Evolutionary conservation across 2,797 vertebrate genomes (phyloP).

Genomic region (Carduelis carduelis): DNA sequence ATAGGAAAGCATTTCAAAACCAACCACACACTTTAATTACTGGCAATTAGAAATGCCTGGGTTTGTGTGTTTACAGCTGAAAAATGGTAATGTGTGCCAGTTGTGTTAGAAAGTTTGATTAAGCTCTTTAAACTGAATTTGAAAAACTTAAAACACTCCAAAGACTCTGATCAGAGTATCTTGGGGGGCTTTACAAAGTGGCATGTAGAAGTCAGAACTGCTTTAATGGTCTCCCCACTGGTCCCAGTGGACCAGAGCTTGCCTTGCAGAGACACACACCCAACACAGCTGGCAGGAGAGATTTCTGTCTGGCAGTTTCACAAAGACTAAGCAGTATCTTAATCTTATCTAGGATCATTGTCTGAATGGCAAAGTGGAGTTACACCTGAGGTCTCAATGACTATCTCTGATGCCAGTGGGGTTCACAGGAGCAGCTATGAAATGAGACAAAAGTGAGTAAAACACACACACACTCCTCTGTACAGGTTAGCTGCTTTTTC

Average conservation of each 20-base stretch:
- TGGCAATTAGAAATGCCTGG: constrained; percentile 58
- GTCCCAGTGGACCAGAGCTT: neutral
- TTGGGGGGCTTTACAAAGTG: constrained; percentile 14
- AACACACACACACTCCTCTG: neutral
- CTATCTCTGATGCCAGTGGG: neutral
- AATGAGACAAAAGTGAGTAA: neutral
- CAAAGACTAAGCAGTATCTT: neutral
- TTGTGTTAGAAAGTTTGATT: constrained; percentile 64
- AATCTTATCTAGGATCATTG: neutral
- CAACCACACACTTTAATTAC: constrained; percentile 49
- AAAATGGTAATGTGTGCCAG: constrained; percentile 69
- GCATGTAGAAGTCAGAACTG: neutral
- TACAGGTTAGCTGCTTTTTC: neutral
- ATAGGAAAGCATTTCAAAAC: constrained; percentile 51
- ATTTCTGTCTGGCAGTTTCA: neutral
- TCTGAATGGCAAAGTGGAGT: neutral
- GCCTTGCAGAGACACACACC: neutral
- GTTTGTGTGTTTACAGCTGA: constrained; percentile 56
- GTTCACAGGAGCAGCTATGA: neutral
- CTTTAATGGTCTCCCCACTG: neutral
- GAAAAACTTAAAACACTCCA: constrained; percentile 26
- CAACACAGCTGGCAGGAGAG: neutral
- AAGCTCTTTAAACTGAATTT: constrained; percentile 43
- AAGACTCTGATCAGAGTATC: constrained; percentile 28
- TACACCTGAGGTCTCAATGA: neutral